Evolutionary conservation across 1,140 invertebrate species (phyloP).

Genomic region (Pseudomyrmex cubaensis): DNA sequence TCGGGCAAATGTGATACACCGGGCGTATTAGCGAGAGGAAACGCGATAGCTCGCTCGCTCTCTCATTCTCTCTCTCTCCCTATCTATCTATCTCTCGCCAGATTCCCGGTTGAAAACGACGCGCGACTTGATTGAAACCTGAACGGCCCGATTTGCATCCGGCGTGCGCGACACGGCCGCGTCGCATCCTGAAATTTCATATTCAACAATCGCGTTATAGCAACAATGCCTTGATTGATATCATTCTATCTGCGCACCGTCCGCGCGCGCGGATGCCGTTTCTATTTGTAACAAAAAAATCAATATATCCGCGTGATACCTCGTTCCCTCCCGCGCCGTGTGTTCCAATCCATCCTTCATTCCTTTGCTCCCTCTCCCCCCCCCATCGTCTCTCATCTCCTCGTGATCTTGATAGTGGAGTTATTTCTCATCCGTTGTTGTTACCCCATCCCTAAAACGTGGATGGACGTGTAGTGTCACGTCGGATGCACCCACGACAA

Average conservation of each 20-base stretch:
- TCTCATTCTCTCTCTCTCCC: too few relatives aligned
- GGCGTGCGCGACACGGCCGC: background rate
- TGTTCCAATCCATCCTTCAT: constrained; percentile 2
- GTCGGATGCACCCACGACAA: constrained; percentile 3
- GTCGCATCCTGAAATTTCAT: constrained; percentile 65
- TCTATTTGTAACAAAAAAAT: constrained; percentile 60
- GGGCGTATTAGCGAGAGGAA: background rate
- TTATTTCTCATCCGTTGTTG: constrained; percentile 23
- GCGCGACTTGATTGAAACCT: constrained; percentile 39
- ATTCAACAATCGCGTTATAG: constrained; percentile 66
- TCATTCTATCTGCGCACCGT: constrained; percentile 65
- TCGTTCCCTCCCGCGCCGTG: background rate
- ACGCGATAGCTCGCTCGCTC: background rate
- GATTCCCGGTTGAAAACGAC: constrained; percentile 41
- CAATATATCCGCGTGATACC: constrained; percentile 33
- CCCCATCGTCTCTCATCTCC: too few relatives aligned
- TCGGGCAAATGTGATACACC: constrained; percentile 2
- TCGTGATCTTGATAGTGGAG: constrained; percentile 7
- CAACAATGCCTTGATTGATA: constrained; percentile 70
- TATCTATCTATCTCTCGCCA: background rate
- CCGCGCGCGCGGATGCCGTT: constrained; percentile 37
- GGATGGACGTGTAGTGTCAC: constrained; percentile 13
- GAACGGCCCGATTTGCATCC: constrained; percentile 36
- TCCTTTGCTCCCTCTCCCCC: constrained; percentile 10
- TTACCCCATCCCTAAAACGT: constrained; percentile 5